Evolutionary conservation across 2,888 invertebrate species (phyloP).

Genomic region (Vanessa cardui): DNA sequence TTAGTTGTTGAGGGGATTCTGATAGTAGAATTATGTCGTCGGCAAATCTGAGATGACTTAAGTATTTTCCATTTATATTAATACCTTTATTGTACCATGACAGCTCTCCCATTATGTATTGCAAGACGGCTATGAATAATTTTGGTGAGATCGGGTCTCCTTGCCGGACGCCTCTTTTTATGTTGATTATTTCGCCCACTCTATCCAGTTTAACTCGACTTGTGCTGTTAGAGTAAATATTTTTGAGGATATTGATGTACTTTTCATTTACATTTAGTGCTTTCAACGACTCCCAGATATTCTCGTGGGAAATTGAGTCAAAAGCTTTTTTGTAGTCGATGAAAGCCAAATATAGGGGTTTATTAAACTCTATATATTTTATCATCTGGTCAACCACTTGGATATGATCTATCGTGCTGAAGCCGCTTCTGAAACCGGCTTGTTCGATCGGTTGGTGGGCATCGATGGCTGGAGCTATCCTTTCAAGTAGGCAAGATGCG

Average conservation of each 20-base stretch:
- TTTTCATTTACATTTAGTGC: constrained; percentile 24
- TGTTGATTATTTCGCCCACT: constrained; percentile 27
- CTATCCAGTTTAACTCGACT: constrained; percentile 34
- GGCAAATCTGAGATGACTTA: constrained; percentile 13
- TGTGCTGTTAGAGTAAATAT: constrained; percentile 27
- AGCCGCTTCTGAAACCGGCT: constrained; percentile 32
- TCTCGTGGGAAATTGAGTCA: neutral
- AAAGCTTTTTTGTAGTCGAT: constrained; percentile 4
- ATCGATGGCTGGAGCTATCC: constrained; percentile 25
- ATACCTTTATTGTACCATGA: constrained; percentile 33
- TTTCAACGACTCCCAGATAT: constrained; percentile 25
- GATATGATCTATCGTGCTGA: constrained; percentile 30
- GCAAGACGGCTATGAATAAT: constrained; percentile 29
- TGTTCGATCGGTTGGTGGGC: constrained; percentile 30
- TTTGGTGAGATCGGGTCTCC: constrained; percentile 35
- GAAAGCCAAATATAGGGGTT: constrained; percentile 34
- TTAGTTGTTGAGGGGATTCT: constrained; percentile 17
- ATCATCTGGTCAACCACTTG: constrained; percentile 24
- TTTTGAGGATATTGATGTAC: constrained; percentile 24
- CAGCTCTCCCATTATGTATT: constrained; percentile 28
- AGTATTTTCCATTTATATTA: constrained; percentile 28
- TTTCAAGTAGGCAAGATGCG: constrained; percentile 19
- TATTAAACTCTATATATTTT: constrained; percentile 2
- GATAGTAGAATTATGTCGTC: constrained; percentile 27
- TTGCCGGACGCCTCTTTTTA: constrained; percentile 33